Base-by-base conservation (phyloP, 92 coral and sea anemone genomes). In the Epizoanthus rinbou region DNA sequence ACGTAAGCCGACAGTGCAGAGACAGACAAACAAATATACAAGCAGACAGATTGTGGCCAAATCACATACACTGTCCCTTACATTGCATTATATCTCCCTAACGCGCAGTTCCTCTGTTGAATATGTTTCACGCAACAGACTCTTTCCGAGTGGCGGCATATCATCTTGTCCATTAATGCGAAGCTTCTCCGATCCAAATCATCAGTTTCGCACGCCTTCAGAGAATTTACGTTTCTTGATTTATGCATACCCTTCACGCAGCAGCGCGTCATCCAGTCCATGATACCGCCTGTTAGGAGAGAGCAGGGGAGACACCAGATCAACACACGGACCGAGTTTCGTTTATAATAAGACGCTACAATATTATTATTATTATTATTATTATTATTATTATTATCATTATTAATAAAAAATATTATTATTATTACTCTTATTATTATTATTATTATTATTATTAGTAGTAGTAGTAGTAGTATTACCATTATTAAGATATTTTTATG, bases 21-120 rank as follows among this genome's bases (percentile, higher is more conserved):
- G 16, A 18, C 1, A 63, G 10, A 6, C 9, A 74, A 9, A 10
- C 45, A 11, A 1, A 11, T 3, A 73, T 6, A 53, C 64, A 33
- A 5, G 11, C 17, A 25, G 28, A 24, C 66, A 5, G 22, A n/a
- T 62, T 10, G 66, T 37, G 1, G 24, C 17, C 47, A n/a, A 17
- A 16, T 0, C 18, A 35, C 10, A 43, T 57, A 14, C 3, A 25
- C 15, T 47, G 53, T 28, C 35, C 85, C 95, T 91, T 86, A 93
- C 98, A 75, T 86, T 39, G 98, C 95, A 15, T 84, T 86, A 75
- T 89, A 89, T 89, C 81, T 92, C 64, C 98, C 98, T n/a, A 78
- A 80, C 33, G 82, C 88, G 64, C 98, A 93, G 59, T 87, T 82
- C 84, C 82, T 16, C 75, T 87, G 83, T 80, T 93, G 94, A 19